phyloP scores from a whole-genome alignment of 2,113 vertebrate genomes.

The Emydura subglobosa region DNA sequence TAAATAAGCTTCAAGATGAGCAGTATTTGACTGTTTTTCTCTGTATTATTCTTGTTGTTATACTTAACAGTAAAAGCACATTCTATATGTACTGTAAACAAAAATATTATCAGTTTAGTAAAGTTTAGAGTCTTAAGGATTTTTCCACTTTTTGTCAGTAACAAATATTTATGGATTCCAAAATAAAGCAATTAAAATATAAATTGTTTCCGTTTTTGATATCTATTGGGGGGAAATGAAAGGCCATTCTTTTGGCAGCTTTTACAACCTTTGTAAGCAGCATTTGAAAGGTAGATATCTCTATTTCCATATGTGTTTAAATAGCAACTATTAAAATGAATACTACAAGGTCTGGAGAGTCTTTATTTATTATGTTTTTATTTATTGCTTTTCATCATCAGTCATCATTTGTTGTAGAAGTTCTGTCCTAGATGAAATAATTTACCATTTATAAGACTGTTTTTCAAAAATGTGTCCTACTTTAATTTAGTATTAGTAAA shows the following conservation, averaged over 20 bases:
- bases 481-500: background rate
- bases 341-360: slow-evolving; percentile 49
- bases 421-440: background rate
- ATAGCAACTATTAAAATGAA: slow-evolving; percentile 59
- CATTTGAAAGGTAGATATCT: slow-evolving; percentile 43
- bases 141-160: slow-evolving; percentile 91
- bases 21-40: slow-evolving; percentile 87
- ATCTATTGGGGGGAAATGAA: background rate
- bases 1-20: slow-evolving; percentile 81
- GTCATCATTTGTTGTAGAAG: background rate
- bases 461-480: background rate
- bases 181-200: slow-evolving; percentile 86
- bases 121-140: slow-evolving; percentile 85
- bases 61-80: slow-evolving; percentile 90
- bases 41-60: slow-evolving; percentile 86
- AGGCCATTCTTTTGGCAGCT: slow-evolving; percentile 25
- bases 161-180: slow-evolving; percentile 88
- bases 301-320: slow-evolving; percentile 52
- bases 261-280: slow-evolving; percentile 58
- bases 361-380: slow-evolving; percentile 49
- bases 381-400: slow-evolving; percentile 29
- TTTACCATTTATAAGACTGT: background rate
- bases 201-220: slow-evolving; percentile 53
- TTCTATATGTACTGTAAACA: slow-evolving; percentile 87
- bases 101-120: slow-evolving; percentile 82